Base-by-base conservation (phyloP, 2,113 vertebrate species). In the Dicrurus megarhynchus region DNA sequence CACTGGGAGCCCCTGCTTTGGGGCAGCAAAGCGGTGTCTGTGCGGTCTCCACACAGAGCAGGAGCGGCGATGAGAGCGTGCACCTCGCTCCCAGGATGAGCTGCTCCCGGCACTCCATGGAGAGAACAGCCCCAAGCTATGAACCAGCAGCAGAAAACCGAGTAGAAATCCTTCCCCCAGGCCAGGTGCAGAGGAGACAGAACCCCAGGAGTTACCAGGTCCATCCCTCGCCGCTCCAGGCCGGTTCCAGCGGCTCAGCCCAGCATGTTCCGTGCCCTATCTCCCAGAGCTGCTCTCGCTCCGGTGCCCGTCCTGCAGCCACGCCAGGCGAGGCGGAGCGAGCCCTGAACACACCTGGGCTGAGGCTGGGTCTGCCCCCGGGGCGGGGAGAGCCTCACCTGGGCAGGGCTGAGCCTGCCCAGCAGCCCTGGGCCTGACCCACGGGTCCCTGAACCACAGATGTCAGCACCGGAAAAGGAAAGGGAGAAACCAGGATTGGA, bases 11-110 rank as follows among this genome's bases (percentile, higher is more conserved):
- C 19, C 46, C 37, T 1, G 2, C 2, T 67, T 8, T 26, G 64
- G 56, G 28, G 41, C 20, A 64, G 78, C 19, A 39, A 32, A 87
- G 16, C 60, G 8, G 5, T 0, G 1, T 9, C 27, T 11, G 46
- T 2, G 59, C 0, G 6, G 2, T 23, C 6, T 21, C 68, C 16
- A 4, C 0, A 3, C 23, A 13, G 20, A 44, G 61, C 35, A 24
- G 49, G 37, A 4, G 21, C 19, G 0, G 82, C 20, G 1, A 2
- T 1, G 17, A 10, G 14, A 46, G 50, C 0, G 2, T 0, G 16
- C 42, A 6, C 17, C 27, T 55, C 55, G 6, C 12, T 37, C 28
- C 14, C 3, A 3, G 46, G 10, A 61, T 9, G 60, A 59, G 13
- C 9, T 1, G 19, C 80, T 27, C 32, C 52, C 5, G 0, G 63